Percentiles rank a stretch among this genome's conserved stretches.
These are phyloP conservation scores for Helicoverpa armigera DNA, from an alignment of 1,140 invertebrate species.

Conservation along the genomic window DNA sequence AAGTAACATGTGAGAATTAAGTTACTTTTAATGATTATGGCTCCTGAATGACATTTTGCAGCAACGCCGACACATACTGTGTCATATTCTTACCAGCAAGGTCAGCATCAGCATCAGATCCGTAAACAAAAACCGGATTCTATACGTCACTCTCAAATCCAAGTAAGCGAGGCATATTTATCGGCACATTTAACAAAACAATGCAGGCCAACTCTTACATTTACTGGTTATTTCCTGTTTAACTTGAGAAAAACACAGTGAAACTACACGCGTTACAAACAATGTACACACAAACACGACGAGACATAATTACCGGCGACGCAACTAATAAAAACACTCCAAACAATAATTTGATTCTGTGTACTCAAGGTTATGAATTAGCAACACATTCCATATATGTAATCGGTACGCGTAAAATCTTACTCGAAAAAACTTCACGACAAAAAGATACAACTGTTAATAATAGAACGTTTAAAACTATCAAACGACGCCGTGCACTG, in stretches of 20 bases:
- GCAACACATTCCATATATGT: constrained; percentile 81
- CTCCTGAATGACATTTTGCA: constrained; percentile 21
- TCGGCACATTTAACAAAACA: constrained; percentile 58
- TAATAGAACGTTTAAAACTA: constrained; percentile 52
- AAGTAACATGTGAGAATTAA: constrained; percentile 21
- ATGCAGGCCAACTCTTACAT: constrained; percentile 56
- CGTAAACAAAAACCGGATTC: constrained; percentile 80
- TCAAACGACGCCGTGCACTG: constrained; percentile 61
- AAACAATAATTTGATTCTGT: constrained; percentile 62
- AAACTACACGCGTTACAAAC: constrained; percentile 55
- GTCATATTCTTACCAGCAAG: constrained; percentile 72
- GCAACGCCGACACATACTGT: constrained; percentile 34
- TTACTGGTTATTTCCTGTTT: constrained; percentile 70
- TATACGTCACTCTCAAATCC: constrained; percentile 73
- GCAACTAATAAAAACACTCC: constrained; percentile 64
- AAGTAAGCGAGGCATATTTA: constrained; percentile 64
- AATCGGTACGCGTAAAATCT: constrained; percentile 55
- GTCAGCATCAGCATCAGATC: constrained; percentile 67
- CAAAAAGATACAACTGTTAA: constrained; percentile 55
- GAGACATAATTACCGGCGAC: constrained; percentile 67
- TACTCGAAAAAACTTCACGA: constrained; percentile 68
- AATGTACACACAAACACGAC: constrained; percentile 66
- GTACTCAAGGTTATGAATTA: constrained; percentile 73
- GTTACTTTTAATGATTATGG: neutral
- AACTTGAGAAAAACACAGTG: constrained; percentile 60